phyloP scores from a whole-genome alignment of 1,140 invertebrate genomes.

The Bacillus rossius region DNA sequence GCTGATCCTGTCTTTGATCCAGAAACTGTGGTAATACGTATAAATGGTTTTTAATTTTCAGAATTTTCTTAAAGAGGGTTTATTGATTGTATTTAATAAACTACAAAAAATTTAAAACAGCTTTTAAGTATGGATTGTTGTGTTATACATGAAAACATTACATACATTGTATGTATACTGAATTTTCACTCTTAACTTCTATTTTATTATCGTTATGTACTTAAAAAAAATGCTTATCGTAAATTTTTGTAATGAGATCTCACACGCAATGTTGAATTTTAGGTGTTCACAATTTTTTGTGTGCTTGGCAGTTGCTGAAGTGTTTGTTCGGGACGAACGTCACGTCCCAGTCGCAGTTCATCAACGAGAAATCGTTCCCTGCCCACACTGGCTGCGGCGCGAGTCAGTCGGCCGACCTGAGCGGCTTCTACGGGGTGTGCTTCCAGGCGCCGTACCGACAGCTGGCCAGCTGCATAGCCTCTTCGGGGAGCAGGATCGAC shows the following conservation, averaged over 20 bases:
- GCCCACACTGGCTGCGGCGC: not conserved
- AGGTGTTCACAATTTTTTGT: constrained; percentile 9
- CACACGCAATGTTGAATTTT: not conserved
- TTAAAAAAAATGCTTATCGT: too few relatives aligned
- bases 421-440: constrained; percentile 9
- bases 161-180: too few relatives aligned
- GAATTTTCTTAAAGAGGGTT: too few relatives aligned
- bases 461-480: constrained; percentile 28
- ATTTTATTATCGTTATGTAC: too few relatives aligned
- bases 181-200: too few relatives aligned
- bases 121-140: too few relatives aligned
- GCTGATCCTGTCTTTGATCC: too few relatives aligned
- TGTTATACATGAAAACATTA: too few relatives aligned
- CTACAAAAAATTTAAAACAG: too few relatives aligned
- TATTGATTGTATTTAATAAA: too few relatives aligned
- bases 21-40: too few relatives aligned
- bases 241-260: constrained; percentile 5
- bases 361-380: not conserved
- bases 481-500: constrained; percentile 25
- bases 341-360: constrained; percentile 50
- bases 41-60: too few relatives aligned
- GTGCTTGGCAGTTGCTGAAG: constrained; percentile 67
- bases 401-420: not conserved
- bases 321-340: constrained; percentile 78
- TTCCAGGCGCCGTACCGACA: constrained; percentile 33